Base-by-base conservation (phyloP, 1,140 invertebrate species). In the Teleogryllus occipitalis region DNA sequence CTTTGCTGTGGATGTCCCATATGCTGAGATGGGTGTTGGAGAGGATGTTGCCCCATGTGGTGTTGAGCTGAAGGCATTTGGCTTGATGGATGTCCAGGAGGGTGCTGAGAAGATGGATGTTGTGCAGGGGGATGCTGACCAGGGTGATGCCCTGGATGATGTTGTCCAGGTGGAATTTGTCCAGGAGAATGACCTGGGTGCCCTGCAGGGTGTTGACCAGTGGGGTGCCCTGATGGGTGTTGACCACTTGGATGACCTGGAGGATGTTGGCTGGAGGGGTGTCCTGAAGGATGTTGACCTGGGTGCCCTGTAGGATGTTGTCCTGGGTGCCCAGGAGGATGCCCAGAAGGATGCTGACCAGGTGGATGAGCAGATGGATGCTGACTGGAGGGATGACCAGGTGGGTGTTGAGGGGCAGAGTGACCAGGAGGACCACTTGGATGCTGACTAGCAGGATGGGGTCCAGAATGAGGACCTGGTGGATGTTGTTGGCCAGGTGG, bases 401-500 rank as follows among this genome's bases (percentile, higher is more conserved):
- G 18, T 14, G 54, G 54, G 18, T 65, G 54, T 14, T 10, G 54
- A 14, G 10, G 10, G 18, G 54, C 10, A 65, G 54, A 65, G 18
- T 65, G 54, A 14, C 54, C 54, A 3, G 54, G 49, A 15, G 49
- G 54, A 65, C 54, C 54, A 14, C 10, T 14, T 10, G 54, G 54
- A 18, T 65, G 54, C 18, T 65, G 54, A 14, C 54, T 18, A 39
- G 27, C 27, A 39, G 27, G 27, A 39, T 39, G 27, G 18, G 54
- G 54, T 10, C 54, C 54, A 65, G 54, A 65, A 65, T 65, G 54
- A 65, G 54, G 54, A 14, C 54, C 54, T 65, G 54, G 54, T 14
- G 10, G 10, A 65, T 65, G 54, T 27, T 81, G 73, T 39, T 39
- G 27, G 27, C 27, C 27, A 79, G 76, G 80, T 46, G 81, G 82